Conservation (phyloP, 2,888 invertebrate genomes). For the Himalopsyche kuldschensis region DNA sequence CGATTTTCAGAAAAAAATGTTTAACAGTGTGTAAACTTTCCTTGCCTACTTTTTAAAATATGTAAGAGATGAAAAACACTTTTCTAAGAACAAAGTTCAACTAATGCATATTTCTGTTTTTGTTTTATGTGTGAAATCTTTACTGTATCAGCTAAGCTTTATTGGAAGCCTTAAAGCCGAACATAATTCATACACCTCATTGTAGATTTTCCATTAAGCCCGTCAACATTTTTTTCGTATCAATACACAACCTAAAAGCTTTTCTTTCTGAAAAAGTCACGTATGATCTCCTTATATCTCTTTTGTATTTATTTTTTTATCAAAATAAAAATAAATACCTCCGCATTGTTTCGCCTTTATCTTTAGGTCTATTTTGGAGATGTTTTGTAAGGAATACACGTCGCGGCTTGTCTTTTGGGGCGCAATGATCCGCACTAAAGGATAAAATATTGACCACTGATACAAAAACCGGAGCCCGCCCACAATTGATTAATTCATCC, state of each 20-base stretch:
- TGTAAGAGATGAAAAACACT: not conserved
- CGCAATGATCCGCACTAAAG: not conserved
- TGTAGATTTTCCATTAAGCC: not conserved
- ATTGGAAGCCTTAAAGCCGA: not conserved
- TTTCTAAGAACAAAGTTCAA: not conserved
- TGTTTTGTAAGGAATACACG: not conserved
- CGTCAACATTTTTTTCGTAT: not conserved
- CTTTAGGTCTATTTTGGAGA: not conserved
- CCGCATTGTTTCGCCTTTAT: not conserved
- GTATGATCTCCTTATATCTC: not conserved
- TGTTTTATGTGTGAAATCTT: not conserved
- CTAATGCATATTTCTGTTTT: not conserved
- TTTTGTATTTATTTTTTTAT: not conserved
- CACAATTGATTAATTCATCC: not conserved
- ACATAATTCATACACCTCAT: not conserved
- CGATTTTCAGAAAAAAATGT: no score
- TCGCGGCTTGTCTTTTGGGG: constrained; percentile 1
- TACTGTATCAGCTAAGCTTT: not conserved
- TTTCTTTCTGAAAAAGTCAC: not conserved
- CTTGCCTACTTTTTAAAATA: no score
- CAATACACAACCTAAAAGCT: not conserved
- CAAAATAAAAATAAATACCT: not conserved
- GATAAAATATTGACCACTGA: not conserved
- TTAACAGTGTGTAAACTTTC: no score
- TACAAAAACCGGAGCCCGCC: not conserved